These are phyloP conservation scores for Parauchenoglanis ngamensis DNA, from an alignment of 2,797 vertebrate species.

Conservation along the genomic window DNA sequence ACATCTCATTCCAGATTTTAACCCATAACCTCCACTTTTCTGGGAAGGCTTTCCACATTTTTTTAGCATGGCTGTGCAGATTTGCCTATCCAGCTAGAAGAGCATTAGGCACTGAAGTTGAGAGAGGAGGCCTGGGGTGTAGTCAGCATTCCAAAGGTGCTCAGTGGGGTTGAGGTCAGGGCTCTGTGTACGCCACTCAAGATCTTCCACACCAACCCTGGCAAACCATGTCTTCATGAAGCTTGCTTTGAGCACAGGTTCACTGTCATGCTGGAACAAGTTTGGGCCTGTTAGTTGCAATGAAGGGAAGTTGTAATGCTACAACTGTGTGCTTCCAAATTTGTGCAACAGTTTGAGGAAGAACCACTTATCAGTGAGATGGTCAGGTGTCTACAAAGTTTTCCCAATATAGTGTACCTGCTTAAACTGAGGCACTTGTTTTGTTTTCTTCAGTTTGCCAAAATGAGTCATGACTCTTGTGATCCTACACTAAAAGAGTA, in stretches of 20 bases:
- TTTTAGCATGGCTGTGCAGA: neutral
- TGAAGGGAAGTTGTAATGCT: neutral
- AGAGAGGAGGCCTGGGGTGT: neutral
- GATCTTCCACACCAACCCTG: neutral
- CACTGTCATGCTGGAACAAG: neutral
- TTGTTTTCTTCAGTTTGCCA: slow-evolving; percentile 9
- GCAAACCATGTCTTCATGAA: neutral
- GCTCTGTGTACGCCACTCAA: neutral
- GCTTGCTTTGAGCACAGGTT: neutral
- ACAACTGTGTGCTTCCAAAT: slow-evolving; percentile 26
- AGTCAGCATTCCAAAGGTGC: neutral
- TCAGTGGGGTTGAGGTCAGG: neutral
- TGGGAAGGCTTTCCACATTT: neutral
- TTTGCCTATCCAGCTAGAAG: neutral
- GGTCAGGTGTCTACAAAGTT: neutral
- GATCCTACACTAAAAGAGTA: slow-evolving; percentile 30
- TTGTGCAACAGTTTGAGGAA: neutral
- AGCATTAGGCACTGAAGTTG: neutral
- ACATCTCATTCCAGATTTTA: neutral
- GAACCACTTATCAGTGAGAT: neutral
- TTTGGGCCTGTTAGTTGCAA: neutral
- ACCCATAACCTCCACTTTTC: neutral
- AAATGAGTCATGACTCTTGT: slow-evolving; percentile 12
- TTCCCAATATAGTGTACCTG: neutral
- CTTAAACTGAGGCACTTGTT: slow-evolving; percentile 30